phyloP scores from a whole-genome alignment of 2,113 vertebrate species.

The Oryzias curvinotus region DNA sequence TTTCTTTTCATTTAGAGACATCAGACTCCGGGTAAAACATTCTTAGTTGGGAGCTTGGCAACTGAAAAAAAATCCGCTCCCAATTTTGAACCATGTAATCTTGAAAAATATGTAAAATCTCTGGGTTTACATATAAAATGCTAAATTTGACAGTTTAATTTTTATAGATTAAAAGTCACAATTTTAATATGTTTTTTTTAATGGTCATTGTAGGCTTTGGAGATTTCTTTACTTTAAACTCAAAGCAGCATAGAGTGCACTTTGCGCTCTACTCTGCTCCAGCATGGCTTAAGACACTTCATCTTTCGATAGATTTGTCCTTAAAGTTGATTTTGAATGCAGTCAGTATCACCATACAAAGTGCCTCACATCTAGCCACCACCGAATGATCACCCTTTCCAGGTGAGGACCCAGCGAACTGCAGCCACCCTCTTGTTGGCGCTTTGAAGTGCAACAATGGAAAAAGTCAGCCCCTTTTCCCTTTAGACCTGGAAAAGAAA shows the following conservation, averaged over 20 bases:
- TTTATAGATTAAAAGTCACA: too few relatives aligned
- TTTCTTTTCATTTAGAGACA: too few relatives aligned
- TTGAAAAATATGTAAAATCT: too few relatives aligned
- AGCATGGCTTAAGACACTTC: background rate
- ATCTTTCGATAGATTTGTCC: constrained; percentile 14
- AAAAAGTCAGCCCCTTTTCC: constrained; percentile 17
- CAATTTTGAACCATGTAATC: too few relatives aligned
- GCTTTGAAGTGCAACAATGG: constrained; percentile 30
- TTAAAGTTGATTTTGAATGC: constrained; percentile 24
- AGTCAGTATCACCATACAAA: constrained; percentile 23
- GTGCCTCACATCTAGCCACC: background rate
- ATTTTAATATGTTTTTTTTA: too few relatives aligned
- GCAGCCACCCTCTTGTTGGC: constrained; percentile 23
- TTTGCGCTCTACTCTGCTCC: background rate
- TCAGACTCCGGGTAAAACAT: too few relatives aligned
- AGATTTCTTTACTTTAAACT: background rate
- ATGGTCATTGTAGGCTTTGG: background rate
- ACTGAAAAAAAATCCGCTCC: too few relatives aligned
- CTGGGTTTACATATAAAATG: too few relatives aligned
- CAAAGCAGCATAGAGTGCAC: background rate
- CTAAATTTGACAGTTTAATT: too few relatives aligned
- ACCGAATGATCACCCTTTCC: constrained; percentile 21
- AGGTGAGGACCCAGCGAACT: constrained; percentile 27
- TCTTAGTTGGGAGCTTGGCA: too few relatives aligned
- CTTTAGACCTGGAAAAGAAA: constrained; percentile 13